These are phyloP conservation scores for Sinodicranocentrus sp. DNA, from an alignment of 2,888 invertebrate genomes.

Conservation along the genomic window DNA sequence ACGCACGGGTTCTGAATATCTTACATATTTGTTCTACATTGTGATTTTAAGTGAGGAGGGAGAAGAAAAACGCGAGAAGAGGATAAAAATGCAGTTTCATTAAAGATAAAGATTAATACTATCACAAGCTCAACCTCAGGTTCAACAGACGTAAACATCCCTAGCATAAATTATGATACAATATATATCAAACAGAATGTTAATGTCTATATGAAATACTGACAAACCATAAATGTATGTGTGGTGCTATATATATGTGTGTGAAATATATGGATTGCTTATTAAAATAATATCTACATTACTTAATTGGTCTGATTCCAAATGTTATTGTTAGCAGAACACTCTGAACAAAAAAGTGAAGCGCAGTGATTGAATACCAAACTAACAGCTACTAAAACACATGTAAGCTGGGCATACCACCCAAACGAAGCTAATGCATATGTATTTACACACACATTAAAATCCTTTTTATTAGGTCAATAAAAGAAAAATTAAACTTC, in stretches of 20 bases:
- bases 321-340: conserved; percentile 10
- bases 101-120: conserved; percentile 40
- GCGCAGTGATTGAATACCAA: background rate
- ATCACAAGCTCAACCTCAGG: conserved; percentile 21
- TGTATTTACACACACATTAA: conserved; percentile 23
- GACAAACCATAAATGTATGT: too few species aligned
- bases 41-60: background rate
- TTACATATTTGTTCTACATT: conserved; percentile 37
- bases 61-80: conserved; percentile 24
- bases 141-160: conserved; percentile 17
- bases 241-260: background rate
- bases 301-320: conserved; percentile 23
- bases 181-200: background rate
- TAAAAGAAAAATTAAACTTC: conserved; percentile 71
- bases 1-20: background rate
- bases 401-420: background rate
- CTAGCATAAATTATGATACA: conserved; percentile 25
- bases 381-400: background rate
- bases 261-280: background rate
- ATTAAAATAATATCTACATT: conserved; percentile 5
- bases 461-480: conserved; percentile 66
- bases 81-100: conserved; percentile 40
- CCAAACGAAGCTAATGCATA: background rate
- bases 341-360: background rate
- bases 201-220: too few species aligned